Percentiles rank a stretch among this genome's conserved stretches.
Conservation (phyloP, 37 sponge, comb jelly and placozoan genomes). For the Eunapius fragilis region DNA sequence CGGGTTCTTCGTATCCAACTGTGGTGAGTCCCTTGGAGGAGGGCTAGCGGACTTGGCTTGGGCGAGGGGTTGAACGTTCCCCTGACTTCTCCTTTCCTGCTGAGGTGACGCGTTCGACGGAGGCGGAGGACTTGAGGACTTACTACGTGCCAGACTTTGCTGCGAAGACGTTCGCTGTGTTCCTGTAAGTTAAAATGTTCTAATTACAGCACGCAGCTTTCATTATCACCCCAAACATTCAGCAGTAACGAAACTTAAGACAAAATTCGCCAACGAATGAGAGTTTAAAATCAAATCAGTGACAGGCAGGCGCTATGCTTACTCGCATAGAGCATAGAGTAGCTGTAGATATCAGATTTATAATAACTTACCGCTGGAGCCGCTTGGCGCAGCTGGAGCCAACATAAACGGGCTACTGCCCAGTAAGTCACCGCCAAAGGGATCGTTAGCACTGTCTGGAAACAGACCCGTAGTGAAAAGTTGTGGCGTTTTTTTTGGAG, state of each 20-base stretch:
- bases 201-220: not conserved
- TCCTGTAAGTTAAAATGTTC: not conserved
- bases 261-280: not conserved
- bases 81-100: not conserved
- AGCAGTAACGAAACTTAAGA: not conserved
- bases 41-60: conserved; percentile 15
- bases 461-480: conserved; percentile 51
- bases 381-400: conserved; percentile 41
- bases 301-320: not conserved
- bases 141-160: not conserved
- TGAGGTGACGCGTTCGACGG: conserved; percentile 3
- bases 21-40: not conserved
- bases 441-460: conserved; percentile 25
- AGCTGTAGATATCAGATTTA: not conserved
- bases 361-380: not conserved
- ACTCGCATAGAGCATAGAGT: not conserved
- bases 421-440: conserved; percentile 30
- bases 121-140: conserved; percentile 6
- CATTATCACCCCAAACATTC: not conserved
- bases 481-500: conserved; percentile 25
- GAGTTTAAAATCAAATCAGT: not conserved
- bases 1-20: not conserved
- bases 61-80: not conserved
- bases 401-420: conserved; percentile 50
- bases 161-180: not conserved